Evolutionary conservation across 2,888 invertebrate genomes (phyloP), one percentile per base, ranked within the genome.

Genomic region (Cremastinae sp.): DNA sequence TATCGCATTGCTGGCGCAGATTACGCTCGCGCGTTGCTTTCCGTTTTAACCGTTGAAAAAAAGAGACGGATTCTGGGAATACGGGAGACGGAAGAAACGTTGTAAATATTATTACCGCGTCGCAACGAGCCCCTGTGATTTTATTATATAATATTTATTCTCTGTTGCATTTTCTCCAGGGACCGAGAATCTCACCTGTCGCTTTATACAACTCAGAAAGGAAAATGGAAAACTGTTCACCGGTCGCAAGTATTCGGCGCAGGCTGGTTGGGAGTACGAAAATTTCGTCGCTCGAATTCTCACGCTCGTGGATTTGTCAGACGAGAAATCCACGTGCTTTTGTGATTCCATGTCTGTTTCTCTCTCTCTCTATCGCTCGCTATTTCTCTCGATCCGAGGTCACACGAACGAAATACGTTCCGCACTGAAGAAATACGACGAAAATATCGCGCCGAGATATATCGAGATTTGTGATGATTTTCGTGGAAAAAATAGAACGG

Each of bases 201-300:
- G 84, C 28, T 87, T 86, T 73, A 87, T 86, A 75, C 85, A 85
- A 80, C 81, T 85, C 43, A 81, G 84, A 72, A 84, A 84, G 78
- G 86, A 87, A 79, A 86, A 86, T 79, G 84, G 85, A 76, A 86
- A 84, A 78, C 81, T 87, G 73, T 86, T 87, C 81, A 86, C 85
- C 53, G 85, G 85, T 22, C 83, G 86, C 75, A 87, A 86, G 82
- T 86, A 86, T 79, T 86, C 86, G 28, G 86, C 86, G 5, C 87
- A 85, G 49, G 82, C 83, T 66, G 83, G 84, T 34, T 82, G 83
- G 84, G 84, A 84, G 83, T 82, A 72, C 83, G 83, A 83, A 83
- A 2, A 61, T 20, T 0, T 22, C n/a, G 12, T 14, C 12, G 47
- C 20, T 16, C n/a, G 14, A 47, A 14, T n/a, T 47, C 38, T 20